Base-by-base conservation (phyloP, 2,797 vertebrate species). In the Esox lucius region DNA sequence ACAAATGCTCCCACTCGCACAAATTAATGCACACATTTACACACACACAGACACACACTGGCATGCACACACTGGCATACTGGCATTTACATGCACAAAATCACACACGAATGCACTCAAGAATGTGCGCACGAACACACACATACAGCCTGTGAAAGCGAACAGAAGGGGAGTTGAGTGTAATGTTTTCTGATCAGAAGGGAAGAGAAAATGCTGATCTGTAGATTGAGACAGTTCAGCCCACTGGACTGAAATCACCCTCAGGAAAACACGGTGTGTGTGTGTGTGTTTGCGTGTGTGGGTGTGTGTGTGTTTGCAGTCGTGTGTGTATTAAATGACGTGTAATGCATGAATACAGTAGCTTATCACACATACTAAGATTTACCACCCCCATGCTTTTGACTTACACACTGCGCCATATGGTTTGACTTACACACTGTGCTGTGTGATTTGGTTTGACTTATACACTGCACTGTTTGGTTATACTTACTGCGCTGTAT, bases 161-260 rank as follows among this genome's bases (percentile, higher is more conserved):
- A 80, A 81, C 0, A 0, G n/a, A 72, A 13, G 22, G 28, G 78
- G 78, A 84, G 84, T 89, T 89, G 87, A 91, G 83, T 87, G 86
- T 90, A 87, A 89, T 88, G 76, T 76, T 83, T 85, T 88, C 81
- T 83, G 90, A 92, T 87, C 80, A 85, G 83, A 75, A 80, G 81
- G 72, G 61, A 80, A 83, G 72, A 79, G 79, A 87, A 88, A 87
- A 78, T 88, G 88, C 91, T 90, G 88, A 91, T 91, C 84, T 86
- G 89, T 87, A 89, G 35, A 86, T 87, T 88, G 42, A 46, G 42
- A 46, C 42, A 46, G 42, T 46, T 83, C 76, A 71, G 75, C 1
- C 15, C 72, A 53, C 64, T 39, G 74, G 81, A 85, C 78, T 86
- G 67, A 84, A 89, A 90, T 33, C 82, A 88, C 87, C 86, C 83